phyloP scores from a whole-genome alignment of 2,888 invertebrate genomes.

The Amblyjoppa fuscipennis region DNA sequence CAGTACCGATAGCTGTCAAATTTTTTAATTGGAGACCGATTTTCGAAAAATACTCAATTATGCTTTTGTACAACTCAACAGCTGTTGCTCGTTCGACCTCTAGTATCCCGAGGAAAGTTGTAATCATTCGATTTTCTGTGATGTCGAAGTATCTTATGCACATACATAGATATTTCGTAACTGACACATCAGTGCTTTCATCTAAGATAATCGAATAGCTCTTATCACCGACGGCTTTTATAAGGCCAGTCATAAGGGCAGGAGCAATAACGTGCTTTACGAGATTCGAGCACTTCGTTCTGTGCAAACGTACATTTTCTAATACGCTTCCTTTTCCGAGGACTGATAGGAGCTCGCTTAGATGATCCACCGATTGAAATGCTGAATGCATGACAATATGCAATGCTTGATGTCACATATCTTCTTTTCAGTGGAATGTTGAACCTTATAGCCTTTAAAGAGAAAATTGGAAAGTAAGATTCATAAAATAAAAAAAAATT shows the following conservation, averaged over 20 bases:
- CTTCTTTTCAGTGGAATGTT: conserved; percentile 31
- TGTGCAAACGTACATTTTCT: conserved; percentile 60
- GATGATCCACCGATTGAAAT: conserved; percentile 68
- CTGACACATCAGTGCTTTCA: no score
- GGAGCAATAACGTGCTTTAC: conserved; percentile 28
- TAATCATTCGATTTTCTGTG: no score
- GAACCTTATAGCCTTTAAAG: conserved; percentile 42
- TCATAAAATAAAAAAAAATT: conserved; percentile 67
- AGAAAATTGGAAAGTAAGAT: conserved; percentile 14
- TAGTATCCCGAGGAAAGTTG: no score
- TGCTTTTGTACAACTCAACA: conserved; percentile 31
- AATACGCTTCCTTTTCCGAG: conserved; percentile 55
- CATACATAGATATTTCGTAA: no score
- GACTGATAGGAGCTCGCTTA: conserved; percentile 59
- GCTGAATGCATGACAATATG: conserved; percentile 65
- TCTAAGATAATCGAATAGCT: no score
- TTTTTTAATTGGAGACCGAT: conserved; percentile 63
- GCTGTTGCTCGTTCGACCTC: conserved; percentile 41
- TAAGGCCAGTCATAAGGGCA: no score
- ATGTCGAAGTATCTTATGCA: no score
- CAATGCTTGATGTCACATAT: conserved; percentile 63
- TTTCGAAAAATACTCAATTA: conserved; percentile 38
- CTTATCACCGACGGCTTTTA: no score
- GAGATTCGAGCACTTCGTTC: conserved; percentile 70
- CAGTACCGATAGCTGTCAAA: conserved; percentile 71